Evolutionary conservation across 2,113 vertebrate genomes (phyloP), one percentile per base, ranked within the genome.

Genomic region (Vulpes vulpes): DNA sequence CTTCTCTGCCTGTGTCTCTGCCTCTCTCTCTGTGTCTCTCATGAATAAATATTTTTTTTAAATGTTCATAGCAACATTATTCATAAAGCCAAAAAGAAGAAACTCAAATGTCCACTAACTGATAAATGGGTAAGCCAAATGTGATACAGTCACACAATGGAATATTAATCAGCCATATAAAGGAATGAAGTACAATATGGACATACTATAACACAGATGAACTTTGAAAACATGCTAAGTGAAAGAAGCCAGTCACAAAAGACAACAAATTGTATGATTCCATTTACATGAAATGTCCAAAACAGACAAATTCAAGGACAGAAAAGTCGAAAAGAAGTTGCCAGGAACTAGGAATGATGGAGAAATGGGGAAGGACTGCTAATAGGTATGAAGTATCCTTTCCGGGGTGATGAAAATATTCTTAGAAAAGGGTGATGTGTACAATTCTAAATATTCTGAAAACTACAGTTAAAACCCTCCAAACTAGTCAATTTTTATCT

Each of bases 381-480:
- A 95, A 91, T 0, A 32, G 20, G 32, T 12, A 86, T 14, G 2
- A 64, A 55, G 49, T 83, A 86, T 91, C 78, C 65, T 53, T 87
- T 32, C 9, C 5, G 43, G 7, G 67, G 11, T 49, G 3, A 85
- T 35, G 74, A 65, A 86, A 90, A 92, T 23, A 23, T 89, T 85
- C 89, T 91, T 84, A 96, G 17, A 10, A 12, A 85, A 82, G 9
- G 23, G 38, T 95, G 65, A 85, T n/a, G 25, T 64, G 20, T 2
- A 87, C 27, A 86, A 94, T 43, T 62, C 43, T 73, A 60, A 96
- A 89, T 19, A 91, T 11, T 83, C 74, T 82, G 60, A 83, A 96
- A 94, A 80, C 59, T 32, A 94, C 55, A 85, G 25, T 19, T 82
- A 90, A 92, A 94, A 96, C 62, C 55, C 71, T 95, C 81, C 79